Evolutionary conservation across 53 echinoderm and acorn worm genomes (phyloP).

Genomic region (Apostichopus leukothele): DNA sequence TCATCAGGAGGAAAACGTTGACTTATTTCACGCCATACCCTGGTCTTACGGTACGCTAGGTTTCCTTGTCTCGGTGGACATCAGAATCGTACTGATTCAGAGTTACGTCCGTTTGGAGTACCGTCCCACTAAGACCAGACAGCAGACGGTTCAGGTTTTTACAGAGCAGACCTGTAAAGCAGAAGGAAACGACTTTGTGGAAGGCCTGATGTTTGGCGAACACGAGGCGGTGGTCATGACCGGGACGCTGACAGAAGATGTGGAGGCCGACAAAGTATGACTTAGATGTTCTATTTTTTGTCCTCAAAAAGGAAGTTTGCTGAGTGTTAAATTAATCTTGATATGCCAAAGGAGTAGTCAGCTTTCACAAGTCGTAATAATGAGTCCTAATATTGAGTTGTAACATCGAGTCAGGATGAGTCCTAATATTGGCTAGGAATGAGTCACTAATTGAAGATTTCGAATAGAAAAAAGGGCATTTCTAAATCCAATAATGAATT

Average conservation of each 20-base stretch:
- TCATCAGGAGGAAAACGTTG: slow-evolving; percentile 74
- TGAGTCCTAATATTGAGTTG: no score
- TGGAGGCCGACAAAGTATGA: slow-evolving; percentile 67
- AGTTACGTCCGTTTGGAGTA: slow-evolving; percentile 80
- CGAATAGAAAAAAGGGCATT: no score
- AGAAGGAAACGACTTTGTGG: slow-evolving; percentile 77
- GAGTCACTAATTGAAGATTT: no score
- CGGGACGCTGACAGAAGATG: slow-evolving; percentile 69
- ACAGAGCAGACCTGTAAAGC: slow-evolving; percentile 36
- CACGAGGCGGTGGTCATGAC: slow-evolving; percentile 82
- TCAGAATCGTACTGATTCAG: slow-evolving; percentile 82
- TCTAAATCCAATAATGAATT: no score
- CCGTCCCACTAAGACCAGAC: slow-evolving; percentile 65
- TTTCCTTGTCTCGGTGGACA: slow-evolving; percentile 78
- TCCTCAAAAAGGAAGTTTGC: no score
- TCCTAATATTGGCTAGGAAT: no score
- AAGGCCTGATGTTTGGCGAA: slow-evolving; percentile 69
- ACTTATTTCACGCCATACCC: slow-evolving; percentile 81
- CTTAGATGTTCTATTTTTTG: background rate
- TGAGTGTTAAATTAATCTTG: no score
- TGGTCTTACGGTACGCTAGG: slow-evolving; percentile 94
- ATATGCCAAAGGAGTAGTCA: no score
- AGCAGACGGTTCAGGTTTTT: slow-evolving; percentile 64
- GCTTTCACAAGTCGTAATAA: no score
- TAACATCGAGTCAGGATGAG: no score